These are phyloP conservation scores for Pimpla rufipes DNA, from an alignment of 2,888 invertebrate species.

Conservation along the genomic window DNA sequence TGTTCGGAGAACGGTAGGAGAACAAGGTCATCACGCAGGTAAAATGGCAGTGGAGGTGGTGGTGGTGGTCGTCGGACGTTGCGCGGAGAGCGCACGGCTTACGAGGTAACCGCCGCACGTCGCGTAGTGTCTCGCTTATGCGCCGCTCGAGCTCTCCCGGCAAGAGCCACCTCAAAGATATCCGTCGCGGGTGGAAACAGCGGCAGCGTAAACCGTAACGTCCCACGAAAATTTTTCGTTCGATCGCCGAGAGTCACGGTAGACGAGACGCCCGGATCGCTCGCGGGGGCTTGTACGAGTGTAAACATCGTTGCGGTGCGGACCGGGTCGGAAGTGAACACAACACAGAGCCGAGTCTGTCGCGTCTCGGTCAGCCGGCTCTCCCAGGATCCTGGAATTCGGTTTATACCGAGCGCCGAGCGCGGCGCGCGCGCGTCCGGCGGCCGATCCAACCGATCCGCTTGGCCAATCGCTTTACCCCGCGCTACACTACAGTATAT, in stretches of 20 bases:
- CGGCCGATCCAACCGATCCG: slow-evolving; percentile 35
- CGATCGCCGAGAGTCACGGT: background rate
- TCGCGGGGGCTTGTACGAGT: background rate
- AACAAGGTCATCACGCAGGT: slow-evolving; percentile 80
- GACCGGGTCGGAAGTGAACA: slow-evolving; percentile 63
- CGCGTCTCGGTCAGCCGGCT: slow-evolving; percentile 64
- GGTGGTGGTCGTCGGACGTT: slow-evolving; percentile 50
- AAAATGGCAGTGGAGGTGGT: slow-evolving; percentile 75
- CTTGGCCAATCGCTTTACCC: slow-evolving; percentile 33
- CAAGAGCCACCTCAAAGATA: background rate
- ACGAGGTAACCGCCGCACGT: slow-evolving; percentile 48
- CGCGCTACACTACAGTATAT: slow-evolving; percentile 4
- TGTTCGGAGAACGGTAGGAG: slow-evolving; percentile 78
- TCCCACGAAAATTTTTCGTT: background rate
- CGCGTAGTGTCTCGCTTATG: slow-evolving; percentile 6
- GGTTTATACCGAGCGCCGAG: slow-evolving; percentile 12
- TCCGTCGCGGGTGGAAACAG: background rate
- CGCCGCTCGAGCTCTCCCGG: background rate
- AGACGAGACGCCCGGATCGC: slow-evolving; percentile 12
- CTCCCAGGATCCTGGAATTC: slow-evolving; percentile 58
- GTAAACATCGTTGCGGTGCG: background rate
- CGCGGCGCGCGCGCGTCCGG: slow-evolving; percentile 11
- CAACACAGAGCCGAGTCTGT: too few species aligned
- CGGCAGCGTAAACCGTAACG: background rate
- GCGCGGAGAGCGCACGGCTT: slow-evolving; percentile 46